Conservation (phyloP, 1,140 invertebrate species). For the Goniozus legneri region DNA sequence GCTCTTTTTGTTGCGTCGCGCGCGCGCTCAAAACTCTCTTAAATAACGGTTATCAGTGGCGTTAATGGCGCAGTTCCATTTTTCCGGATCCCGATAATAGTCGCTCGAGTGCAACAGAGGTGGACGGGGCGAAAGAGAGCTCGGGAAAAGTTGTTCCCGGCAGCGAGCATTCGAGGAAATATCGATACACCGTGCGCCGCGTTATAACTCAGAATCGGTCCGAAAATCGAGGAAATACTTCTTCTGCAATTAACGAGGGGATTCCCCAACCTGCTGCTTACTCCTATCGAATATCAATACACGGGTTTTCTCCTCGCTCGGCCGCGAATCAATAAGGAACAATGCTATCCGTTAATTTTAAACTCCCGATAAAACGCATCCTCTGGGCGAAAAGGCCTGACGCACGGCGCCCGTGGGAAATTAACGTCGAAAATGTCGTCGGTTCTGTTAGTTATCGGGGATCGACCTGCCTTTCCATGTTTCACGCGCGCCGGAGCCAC, state of each 20-base stretch:
- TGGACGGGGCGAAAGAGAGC: slow-evolving; percentile 13
- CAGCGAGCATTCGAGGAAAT: slow-evolving; percentile 20
- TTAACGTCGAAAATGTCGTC: slow-evolving; percentile 25
- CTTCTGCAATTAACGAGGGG: neutral
- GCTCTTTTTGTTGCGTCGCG: too few species aligned
- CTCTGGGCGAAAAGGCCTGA: slow-evolving; percentile 25
- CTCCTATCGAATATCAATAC: slow-evolving; percentile 1
- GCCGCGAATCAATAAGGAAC: neutral
- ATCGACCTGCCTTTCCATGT: too few species aligned
- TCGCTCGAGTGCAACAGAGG: too few species aligned
- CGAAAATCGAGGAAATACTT: slow-evolving; percentile 15
- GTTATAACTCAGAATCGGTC: slow-evolving; percentile 15
- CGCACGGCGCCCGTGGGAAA: slow-evolving; percentile 25
- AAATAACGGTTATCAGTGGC: slow-evolving; percentile 29
- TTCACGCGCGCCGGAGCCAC: too few species aligned
- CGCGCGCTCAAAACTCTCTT: slow-evolving; percentile 10
- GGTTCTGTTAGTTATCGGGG: too few species aligned
- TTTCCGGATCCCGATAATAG: slow-evolving; percentile 24
- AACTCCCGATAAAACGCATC: slow-evolving; percentile 21
- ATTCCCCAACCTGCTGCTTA: neutral
- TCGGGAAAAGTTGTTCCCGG: slow-evolving; percentile 4
- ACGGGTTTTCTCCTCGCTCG: neutral
- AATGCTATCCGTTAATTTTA: slow-evolving; percentile 9
- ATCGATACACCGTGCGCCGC: slow-evolving; percentile 22
- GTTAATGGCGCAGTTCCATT: slow-evolving; percentile 27